Base-by-base conservation (phyloP, 2,113 vertebrate genomes). In the Nibea albiflora region DNA sequence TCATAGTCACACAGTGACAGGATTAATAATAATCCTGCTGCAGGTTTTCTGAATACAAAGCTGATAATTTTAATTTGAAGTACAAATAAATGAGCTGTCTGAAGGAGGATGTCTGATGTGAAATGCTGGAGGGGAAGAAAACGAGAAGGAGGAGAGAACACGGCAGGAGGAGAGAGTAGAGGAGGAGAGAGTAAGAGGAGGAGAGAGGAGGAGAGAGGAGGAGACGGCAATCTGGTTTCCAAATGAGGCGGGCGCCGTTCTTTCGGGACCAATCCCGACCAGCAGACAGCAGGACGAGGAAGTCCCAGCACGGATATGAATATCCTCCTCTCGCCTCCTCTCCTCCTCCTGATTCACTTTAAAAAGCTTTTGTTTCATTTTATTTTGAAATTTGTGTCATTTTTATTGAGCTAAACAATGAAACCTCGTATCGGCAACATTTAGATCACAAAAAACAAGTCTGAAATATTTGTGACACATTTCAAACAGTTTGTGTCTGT, bases 171-270 rank as follows among this genome's bases (percentile, higher is more conserved):
- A 26, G n/a, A 50, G 46, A 31, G 56, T 12, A 46, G 63, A 49
- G 20, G 14, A 3, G 0, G 1, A 4, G 53, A 1, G 53, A 12
- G 9, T n/a, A 24, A 20, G 54, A 57, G 22, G 24, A 17, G 47
- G 46, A 31, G 5, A 46, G 17, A 39, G 19, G 63, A 26, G 46
- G 64, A 50, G 46, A 31, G 56, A n/a, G 65, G 54, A n/a, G 31
- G 74, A 56, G 56, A 16, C 22, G 56, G 72, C 50, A 81, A 64
- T 74, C 78, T 78, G 83, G 54, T 81, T 85, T 81, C 73, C 64
- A 81, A 86, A 81, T 77, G 78, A 81, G 66, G 83, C 53, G 35
- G 17, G n/a, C n/a, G n/a, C n/a, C 5, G 19, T 20, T 81, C 79
- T 71, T 82, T 57, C 5, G 44, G 76, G 60, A 61, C 53, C 69